Percentiles rank a stretch among this genome's conserved stretches.
Evolutionary conservation across 1,140 invertebrate species (phyloP).

Genomic region (Vollenhovia emeryi): DNA sequence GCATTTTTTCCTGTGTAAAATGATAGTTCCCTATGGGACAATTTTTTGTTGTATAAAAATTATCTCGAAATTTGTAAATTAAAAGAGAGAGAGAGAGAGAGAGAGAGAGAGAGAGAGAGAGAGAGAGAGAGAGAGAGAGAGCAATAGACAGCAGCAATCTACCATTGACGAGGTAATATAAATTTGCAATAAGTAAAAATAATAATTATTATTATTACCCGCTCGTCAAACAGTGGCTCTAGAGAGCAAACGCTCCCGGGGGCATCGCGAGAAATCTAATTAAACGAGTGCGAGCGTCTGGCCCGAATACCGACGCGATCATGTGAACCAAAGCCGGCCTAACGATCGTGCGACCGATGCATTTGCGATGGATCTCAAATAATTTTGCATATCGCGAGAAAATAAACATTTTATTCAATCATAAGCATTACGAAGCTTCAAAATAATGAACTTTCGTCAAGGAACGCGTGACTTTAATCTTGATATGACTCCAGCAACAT

Average conservation of each 20-base stretch:
- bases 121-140: neutral
- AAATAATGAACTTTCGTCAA: neutral
- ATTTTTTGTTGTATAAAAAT: neutral
- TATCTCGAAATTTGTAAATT: neutral
- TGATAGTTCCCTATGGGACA: neutral
- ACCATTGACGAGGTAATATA: neutral
- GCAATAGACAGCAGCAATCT: neutral
- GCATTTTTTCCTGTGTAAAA: neutral
- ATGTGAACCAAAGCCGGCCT: slow-evolving; percentile 15
- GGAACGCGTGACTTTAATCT: neutral
- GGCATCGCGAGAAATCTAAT: slow-evolving; percentile 34
- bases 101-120: neutral
- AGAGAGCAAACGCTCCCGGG: neutral
- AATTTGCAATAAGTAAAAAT: neutral
- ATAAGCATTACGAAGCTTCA: neutral
- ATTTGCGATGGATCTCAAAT: neutral
- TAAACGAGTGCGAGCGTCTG: slow-evolving; percentile 33
- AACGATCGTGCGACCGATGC: slow-evolving; percentile 6
- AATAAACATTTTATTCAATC: neutral
- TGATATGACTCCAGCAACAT: neutral
- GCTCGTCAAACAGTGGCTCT: neutral
- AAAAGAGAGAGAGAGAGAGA: neutral
- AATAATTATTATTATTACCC: slow-evolving; percentile 15
- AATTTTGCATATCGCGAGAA: neutral
- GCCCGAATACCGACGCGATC: slow-evolving; percentile 41